Conservation (phyloP, 2,797 vertebrate species). For the Phataginus tetradactyla region DNA sequence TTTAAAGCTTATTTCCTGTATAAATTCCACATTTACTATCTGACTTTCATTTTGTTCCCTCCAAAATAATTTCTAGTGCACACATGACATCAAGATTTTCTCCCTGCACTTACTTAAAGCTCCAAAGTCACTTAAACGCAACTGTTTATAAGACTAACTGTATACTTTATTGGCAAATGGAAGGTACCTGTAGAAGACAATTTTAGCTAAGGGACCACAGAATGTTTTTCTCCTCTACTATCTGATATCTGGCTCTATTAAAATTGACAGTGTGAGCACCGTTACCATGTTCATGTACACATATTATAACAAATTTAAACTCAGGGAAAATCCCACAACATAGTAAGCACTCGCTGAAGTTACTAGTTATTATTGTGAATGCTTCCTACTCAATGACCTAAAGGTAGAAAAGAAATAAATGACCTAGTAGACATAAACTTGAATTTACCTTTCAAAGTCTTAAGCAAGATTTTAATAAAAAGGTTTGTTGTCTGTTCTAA, state of each 20-base stretch:
- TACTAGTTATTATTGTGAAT: background rate
- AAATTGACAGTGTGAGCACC: background rate
- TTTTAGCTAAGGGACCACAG: background rate
- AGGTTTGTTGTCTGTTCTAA: background rate
- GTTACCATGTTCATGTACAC: background rate
- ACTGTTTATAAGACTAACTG: background rate
- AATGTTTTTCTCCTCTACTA: background rate
- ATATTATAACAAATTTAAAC: slow-evolving; percentile 14
- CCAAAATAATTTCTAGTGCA: slow-evolving; percentile 45
- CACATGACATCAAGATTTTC: background rate
- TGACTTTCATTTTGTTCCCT: slow-evolving; percentile 45
- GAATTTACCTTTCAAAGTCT: background rate
- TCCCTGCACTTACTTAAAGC: slow-evolving; percentile 14
- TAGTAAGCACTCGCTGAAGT: background rate
- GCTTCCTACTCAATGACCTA: background rate
- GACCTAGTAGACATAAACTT: background rate
- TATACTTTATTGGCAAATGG: slow-evolving; percentile 33
- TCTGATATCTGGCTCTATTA: background rate
- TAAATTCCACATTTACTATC: slow-evolving; percentile 29
- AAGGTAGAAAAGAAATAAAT: slow-evolving; percentile 23
- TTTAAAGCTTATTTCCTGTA: slow-evolving; percentile 49
- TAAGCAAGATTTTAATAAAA: background rate
- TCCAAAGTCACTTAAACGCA: slow-evolving; percentile 20
- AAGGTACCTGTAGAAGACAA: background rate
- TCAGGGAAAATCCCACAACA: background rate